phyloP scores from a whole-genome alignment of 2,888 invertebrate species.

The Cataglyphis altisquamis region DNA sequence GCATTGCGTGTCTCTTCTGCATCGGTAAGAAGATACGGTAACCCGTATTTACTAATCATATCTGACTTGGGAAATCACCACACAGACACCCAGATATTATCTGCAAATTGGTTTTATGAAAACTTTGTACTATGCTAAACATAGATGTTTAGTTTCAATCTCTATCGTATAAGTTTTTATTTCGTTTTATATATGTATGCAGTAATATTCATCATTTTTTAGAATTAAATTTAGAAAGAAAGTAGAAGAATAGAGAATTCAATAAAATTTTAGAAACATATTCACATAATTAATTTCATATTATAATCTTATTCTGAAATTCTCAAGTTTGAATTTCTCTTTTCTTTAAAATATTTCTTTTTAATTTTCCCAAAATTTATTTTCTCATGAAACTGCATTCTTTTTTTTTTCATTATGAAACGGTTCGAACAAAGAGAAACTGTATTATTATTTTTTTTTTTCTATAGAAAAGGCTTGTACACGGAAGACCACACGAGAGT shows the following conservation, averaged over 20 bases:
- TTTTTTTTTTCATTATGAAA: not conserved
- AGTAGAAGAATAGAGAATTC: not conserved
- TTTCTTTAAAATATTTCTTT: no score
- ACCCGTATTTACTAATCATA: slow-evolving; percentile 61
- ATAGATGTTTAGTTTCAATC: slow-evolving; percentile 9
- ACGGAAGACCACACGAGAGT: slow-evolving; percentile 53
- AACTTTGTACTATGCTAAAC: slow-evolving; percentile 14
- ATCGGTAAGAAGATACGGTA: slow-evolving; percentile 58
- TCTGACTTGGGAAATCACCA: slow-evolving; percentile 52
- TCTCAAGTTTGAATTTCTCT: not conserved
- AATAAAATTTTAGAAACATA: not conserved
- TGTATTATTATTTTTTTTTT: slow-evolving; percentile 17
- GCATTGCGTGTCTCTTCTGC: slow-evolving; percentile 57
- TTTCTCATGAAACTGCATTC: not conserved
- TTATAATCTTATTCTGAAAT: not conserved
- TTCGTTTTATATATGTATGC: not conserved
- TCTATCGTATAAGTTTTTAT: not conserved
- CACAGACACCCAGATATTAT: slow-evolving; percentile 27
- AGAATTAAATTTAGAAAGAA: not conserved
- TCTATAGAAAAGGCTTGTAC: not conserved
- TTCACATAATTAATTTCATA: not conserved
- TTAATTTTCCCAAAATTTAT: not conserved
- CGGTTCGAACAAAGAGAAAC: not conserved
- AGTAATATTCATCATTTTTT: not conserved
- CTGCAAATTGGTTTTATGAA: slow-evolving; percentile 31